Base-by-base conservation (phyloP, 37 sponge, comb jelly and placozoan species). In the Agelas oroides region DNA sequence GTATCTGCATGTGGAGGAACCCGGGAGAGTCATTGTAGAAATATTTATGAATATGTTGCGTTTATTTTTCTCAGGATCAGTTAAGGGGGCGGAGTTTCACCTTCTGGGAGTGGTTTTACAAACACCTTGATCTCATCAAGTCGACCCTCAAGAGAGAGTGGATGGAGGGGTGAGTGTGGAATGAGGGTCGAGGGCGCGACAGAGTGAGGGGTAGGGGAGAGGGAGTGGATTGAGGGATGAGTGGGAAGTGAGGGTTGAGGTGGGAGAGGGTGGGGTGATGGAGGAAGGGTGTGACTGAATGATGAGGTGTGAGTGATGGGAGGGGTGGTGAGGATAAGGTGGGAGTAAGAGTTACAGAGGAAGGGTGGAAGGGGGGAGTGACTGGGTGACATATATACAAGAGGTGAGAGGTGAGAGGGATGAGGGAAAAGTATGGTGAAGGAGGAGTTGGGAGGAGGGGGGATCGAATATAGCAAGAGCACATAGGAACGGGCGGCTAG, bases 91-190 rank as follows among this genome's bases (percentile, higher is more conserved):
- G 85, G 8, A 72, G 71, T 35, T 92, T 96, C 82, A 96, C 99
- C 2, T 99, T 99, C 88, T 99, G 97, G 95, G 95, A 97, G 68
- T 99, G 99, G 99, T 93, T 99, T 36, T 99, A 95, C 82, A 92
- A 93, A 24, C 83, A 84, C 37, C 70, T 91, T 38, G 99, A 99
- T 20, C 92, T 99, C 46, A 82, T 98, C 70, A 92, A 90, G 84
- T 90, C 84, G 38, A 93, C 94, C 31, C 80, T 98, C 31, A 90
- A 88, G 25, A 38, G 88, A 0, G 94, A 93, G 78, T 93, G 96
- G 96, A 60, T 77, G 53, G 93, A 88, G 55, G 88, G 91, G 96
- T 90, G 46, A 73, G 87, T 82, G 55, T 46, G 55, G 53, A 28
- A 8, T 0, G 41, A 79, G 79, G 24, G 70, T 46, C 32, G 36